phyloP scores from a whole-genome alignment of 1,140 invertebrate species.

The Macrostomum lignano region DNA sequence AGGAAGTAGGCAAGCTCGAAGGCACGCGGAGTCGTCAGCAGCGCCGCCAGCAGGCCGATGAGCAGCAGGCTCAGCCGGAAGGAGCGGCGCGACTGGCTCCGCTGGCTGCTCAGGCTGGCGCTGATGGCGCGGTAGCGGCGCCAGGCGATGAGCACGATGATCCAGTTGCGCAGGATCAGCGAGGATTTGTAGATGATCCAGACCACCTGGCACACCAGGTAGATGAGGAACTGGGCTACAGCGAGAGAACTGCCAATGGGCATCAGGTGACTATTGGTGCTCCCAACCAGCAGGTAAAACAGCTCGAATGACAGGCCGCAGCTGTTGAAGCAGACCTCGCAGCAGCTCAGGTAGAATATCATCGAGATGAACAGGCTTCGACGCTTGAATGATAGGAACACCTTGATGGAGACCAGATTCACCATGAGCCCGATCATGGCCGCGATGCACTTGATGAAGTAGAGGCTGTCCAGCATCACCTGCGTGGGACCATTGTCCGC shows the following conservation, averaged over 20 bases:
- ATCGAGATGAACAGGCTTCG: neutral
- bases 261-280: neutral
- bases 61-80: neutral
- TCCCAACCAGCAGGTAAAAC: neutral
- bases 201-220: neutral
- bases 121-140: neutral
- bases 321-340: neutral
- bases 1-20: neutral
- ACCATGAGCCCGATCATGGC: constrained; percentile 3
- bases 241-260: neutral
- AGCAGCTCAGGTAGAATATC: neutral
- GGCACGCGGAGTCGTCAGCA: neutral
- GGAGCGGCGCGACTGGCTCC: neutral
- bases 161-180: neutral
- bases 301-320: neutral
- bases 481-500: no score
- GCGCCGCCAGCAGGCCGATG: neutral
- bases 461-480: no score
- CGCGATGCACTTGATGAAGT: no score
- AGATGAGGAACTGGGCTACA: constrained; percentile 1
- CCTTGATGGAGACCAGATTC: neutral
- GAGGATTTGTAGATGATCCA: constrained; percentile 2
- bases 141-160: neutral
- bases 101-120: neutral
- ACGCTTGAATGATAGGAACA: neutral